Evolutionary conservation across 1,140 invertebrate genomes (phyloP).

Genomic region (Drosophila murphyi): DNA sequence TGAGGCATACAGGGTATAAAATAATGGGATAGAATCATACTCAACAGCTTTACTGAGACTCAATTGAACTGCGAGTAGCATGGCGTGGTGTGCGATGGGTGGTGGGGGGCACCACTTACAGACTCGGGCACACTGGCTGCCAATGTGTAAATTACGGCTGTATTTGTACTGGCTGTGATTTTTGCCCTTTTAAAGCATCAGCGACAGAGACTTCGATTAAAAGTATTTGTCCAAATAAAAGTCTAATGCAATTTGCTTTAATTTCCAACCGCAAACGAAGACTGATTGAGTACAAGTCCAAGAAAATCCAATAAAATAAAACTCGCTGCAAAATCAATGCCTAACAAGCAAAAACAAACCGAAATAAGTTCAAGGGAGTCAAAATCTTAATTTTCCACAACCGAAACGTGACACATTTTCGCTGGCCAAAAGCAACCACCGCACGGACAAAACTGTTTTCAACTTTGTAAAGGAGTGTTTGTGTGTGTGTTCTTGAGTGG

Average conservation of each 20-base stretch:
- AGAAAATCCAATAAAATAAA: conserved; percentile 44
- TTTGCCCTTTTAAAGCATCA: conserved; percentile 18
- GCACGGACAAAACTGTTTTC: conserved; percentile 45
- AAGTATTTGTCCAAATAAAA: conserved; percentile 32
- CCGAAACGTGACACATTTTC: conserved; percentile 74
- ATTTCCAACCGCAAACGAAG: conserved; percentile 65
- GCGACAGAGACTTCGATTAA: conserved; percentile 2
- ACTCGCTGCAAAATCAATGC: conserved; percentile 62
- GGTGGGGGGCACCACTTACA: conserved; percentile 1
- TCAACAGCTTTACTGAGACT: conserved; percentile 53
- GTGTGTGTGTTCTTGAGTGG: conserved; percentile 21
- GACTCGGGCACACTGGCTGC: conserved; percentile 10
- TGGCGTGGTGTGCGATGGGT: neutral
- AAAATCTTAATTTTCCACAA: conserved; percentile 75
- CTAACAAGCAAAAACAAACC: conserved; percentile 69
- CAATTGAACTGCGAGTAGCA: neutral
- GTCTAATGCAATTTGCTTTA: conserved; percentile 66
- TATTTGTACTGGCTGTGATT: conserved; percentile 19
- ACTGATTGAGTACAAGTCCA: conserved; percentile 60
- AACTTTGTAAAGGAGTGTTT: conserved; percentile 55
- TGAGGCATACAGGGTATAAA: neutral
- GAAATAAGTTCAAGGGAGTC: conserved; percentile 43
- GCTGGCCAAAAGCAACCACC: conserved; percentile 35
- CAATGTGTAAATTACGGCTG: conserved; percentile 38
- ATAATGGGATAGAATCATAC: conserved; percentile 18